Percentiles rank a stretch among this genome's conserved stretches.
Conservation (phyloP, 2,797 vertebrate species). For the Pangasius macronema region DNA sequence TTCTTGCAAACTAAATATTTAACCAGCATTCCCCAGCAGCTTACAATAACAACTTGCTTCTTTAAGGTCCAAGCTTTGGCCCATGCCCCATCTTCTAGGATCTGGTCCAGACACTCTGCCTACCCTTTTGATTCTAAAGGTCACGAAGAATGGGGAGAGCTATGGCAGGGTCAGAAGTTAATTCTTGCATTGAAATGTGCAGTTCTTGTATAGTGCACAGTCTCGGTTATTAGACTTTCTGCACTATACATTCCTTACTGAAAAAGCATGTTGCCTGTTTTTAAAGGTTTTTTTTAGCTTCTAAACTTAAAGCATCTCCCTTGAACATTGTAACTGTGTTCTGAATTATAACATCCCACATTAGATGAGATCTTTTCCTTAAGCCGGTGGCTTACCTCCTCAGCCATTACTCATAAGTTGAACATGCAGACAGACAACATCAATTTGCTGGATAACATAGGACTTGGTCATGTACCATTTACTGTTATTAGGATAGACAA, state of each 20-base stretch:
- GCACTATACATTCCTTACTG: background rate
- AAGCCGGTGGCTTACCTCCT: constrained; percentile 29
- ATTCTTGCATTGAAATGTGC: background rate
- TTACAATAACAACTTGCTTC: constrained; percentile 73
- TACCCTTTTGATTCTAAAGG: background rate
- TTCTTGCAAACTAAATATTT: constrained; percentile 81
- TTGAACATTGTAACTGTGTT: background rate
- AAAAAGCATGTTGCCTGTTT: background rate
- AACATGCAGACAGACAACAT: constrained; percentile 71
- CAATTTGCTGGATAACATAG: constrained; percentile 69
- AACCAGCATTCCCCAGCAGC: constrained; percentile 73
- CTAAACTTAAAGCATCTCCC: background rate
- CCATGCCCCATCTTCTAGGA: constrained; percentile 66
- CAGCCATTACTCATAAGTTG: constrained; percentile 68
- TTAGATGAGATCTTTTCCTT: constrained; percentile 51
- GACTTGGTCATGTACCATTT: constrained; percentile 61
- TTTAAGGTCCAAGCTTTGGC: constrained; percentile 62
- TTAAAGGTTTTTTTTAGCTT: background rate
- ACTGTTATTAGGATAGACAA: constrained; percentile 72
- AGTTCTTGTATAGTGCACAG: background rate
- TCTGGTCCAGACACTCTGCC: background rate
- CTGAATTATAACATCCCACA: background rate
- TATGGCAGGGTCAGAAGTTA: background rate
- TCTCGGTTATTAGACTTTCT: no score
- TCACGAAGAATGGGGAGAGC: background rate